Base-by-base conservation (phyloP, 2,113 vertebrate species). In the Semnornis frantzii region DNA sequence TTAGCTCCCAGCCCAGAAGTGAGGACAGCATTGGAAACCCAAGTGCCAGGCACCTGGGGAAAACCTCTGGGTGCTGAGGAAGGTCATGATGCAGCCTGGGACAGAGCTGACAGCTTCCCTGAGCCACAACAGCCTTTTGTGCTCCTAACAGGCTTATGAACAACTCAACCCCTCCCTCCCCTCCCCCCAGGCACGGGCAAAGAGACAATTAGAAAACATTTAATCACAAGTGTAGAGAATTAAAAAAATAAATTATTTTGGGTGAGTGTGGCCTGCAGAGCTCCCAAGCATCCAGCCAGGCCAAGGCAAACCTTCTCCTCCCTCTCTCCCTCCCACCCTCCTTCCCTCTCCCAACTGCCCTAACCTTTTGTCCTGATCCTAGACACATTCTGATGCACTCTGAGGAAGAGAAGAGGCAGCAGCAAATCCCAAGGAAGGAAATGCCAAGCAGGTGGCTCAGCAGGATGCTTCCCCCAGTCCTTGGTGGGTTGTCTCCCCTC, bases 171-270 rank as follows among this genome's bases (percentile, higher is more conserved):
- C 16, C 31, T 39, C 37, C 37, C 37, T 39, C 2, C 37, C 37
- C 37, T 39, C 2, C 21, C 23, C 78, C 7, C 20, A 39, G 17
- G 42, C 28, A 39, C 9, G 7, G 1, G 7, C 6, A 58, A 3
- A 4, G 0, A 6, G 1, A 66, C 15, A 21, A 31, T 71, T 30
- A 65, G 37, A 68, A 76, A 84, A 81, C 20, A 78, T 72, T 62
- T 58, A 48, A 88, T 48, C 42, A 18, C 37, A 58, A 57, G 62
- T 82, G 44, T 0, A 62, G 50, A 80, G 42, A 65, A 20, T 89
- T 91, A 33, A 33, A 94, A 97, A 96, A 94, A 94, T 92, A 94
- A 75, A 28, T 62, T 27, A 10, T 55, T 91, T 66, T 2, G 18
- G 58, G 65, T 19, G 33, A 1, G 0, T 8, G 17, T 17, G 46